A percentile compares a stretch with the other conserved stretches of the same genome.
phyloP scores from a whole-genome alignment of 2,888 invertebrate genomes.

The Nephrotoma guestfalica region DNA sequence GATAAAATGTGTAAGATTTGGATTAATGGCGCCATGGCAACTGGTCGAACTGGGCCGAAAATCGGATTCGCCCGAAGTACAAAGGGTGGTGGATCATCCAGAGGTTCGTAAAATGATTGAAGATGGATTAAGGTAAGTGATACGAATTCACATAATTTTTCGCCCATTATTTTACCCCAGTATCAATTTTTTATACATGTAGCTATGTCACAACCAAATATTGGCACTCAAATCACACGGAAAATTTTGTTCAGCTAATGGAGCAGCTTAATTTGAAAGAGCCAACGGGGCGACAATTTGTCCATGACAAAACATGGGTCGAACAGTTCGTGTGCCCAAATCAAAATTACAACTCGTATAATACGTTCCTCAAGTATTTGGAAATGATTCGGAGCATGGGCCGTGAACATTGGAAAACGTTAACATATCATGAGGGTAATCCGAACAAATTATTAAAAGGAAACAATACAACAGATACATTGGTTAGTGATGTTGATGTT shows the following conservation, averaged over 20 bases:
- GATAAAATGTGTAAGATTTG: slow-evolving; percentile 59
- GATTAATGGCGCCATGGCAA: slow-evolving; percentile 66
- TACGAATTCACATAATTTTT: not conserved
- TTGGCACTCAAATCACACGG: slow-evolving; percentile 54
- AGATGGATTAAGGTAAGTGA: slow-evolving; percentile 56
- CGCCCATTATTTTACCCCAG: not conserved
- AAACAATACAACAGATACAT: not conserved
- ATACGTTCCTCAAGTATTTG: slow-evolving; percentile 23
- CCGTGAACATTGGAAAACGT: slow-evolving; percentile 23
- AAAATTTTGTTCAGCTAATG: slow-evolving; percentile 58
- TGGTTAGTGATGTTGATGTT: slow-evolving; percentile 2
- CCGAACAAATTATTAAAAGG: slow-evolving; percentile 12
- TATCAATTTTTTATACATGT: not conserved
- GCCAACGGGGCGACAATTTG: slow-evolving; percentile 63
- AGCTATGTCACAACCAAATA: slow-evolving; percentile 65
- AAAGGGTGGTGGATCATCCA: slow-evolving; percentile 48
- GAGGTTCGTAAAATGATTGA: slow-evolving; percentile 64
- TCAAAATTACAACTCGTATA: slow-evolving; percentile 19
- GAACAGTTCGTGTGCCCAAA: slow-evolving; percentile 25
- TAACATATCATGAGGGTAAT: slow-evolving; percentile 13
- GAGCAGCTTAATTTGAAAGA: slow-evolving; percentile 50
- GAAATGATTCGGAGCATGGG: slow-evolving; percentile 20
- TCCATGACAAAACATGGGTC: slow-evolving; percentile 36
- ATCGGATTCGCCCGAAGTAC: slow-evolving; percentile 55
- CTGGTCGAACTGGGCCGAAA: slow-evolving; percentile 62